Evolutionary conservation across 2,797 vertebrate genomes (phyloP).

Genomic region (Delichon dasypus): DNA sequence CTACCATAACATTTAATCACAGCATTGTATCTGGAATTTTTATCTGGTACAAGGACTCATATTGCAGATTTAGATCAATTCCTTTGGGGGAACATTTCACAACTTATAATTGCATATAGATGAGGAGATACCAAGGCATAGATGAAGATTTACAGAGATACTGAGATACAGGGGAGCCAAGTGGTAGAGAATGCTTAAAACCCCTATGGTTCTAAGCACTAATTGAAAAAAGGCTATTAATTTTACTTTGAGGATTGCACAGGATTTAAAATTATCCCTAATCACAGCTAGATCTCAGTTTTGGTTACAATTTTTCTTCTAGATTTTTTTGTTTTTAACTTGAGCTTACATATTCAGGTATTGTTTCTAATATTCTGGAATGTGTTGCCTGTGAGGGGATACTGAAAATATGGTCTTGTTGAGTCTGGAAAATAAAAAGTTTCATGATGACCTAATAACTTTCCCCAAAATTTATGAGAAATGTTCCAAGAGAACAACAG

Average conservation of each 20-base stretch:
- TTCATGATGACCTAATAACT: background rate
- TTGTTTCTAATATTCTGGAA: background rate
- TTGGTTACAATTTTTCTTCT: background rate
- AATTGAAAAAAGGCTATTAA: background rate
- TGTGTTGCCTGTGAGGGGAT: background rate
- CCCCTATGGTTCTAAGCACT: background rate
- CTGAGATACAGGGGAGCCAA: background rate
- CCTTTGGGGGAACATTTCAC: background rate
- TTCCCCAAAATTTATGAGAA: background rate
- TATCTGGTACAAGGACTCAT: background rate
- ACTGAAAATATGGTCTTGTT: background rate
- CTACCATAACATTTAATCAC: background rate
- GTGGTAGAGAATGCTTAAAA: background rate
- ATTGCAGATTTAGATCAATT: background rate
- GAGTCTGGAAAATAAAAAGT: background rate
- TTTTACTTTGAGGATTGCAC: background rate
- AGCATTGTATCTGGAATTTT: background rate
- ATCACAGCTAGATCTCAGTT: background rate
- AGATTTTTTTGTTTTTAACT: background rate
- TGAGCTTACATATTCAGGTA: background rate
- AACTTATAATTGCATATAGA: background rate
- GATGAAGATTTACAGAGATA: background rate
- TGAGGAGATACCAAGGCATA: background rate
- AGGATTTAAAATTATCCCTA: background rate
- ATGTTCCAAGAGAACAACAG: background rate